phyloP scores from a whole-genome alignment of 2,888 invertebrate species.

The Conchocele bisecta region DNA sequence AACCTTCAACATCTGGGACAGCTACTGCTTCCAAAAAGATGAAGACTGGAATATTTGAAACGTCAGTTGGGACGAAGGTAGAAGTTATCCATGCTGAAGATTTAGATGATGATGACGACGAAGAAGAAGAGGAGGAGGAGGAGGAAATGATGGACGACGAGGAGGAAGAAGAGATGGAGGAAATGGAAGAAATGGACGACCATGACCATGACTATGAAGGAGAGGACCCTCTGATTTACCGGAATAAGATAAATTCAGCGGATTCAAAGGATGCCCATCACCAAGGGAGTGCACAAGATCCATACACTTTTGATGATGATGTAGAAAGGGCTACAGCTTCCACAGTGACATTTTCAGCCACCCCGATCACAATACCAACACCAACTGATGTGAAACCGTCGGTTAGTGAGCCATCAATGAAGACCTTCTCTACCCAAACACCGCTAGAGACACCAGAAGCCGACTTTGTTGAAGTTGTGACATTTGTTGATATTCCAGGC shows the following conservation, averaged over 20 bases:
- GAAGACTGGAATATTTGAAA: constrained; percentile 29
- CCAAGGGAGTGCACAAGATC: too few species aligned
- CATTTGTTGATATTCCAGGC: constrained; percentile 71
- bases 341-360: neutral
- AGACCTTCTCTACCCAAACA: constrained; percentile 68
- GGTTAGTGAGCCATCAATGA: too few species aligned
- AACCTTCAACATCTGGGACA: neutral
- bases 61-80: neutral
- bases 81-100: constrained; percentile 45
- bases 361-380: neutral
- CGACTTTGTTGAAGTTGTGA: constrained; percentile 76
- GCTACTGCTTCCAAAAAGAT: constrained; percentile 43
- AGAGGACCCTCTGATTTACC: constrained; percentile 41
- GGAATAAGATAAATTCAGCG: constrained; percentile 17
- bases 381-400: too few species aligned
- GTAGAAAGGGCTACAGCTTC: constrained; percentile 27
- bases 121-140: constrained; percentile 34
- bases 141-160: constrained; percentile 11
- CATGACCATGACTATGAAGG: constrained; percentile 39
- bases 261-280: too few species aligned
- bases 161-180: constrained; percentile 48
- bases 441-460: constrained; percentile 64
- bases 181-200: constrained; percentile 39
- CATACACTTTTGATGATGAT: constrained; percentile 70
- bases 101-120: constrained; percentile 12